Evolutionary conservation across 2,113 vertebrate species (phyloP).

Genomic region (Acrocephalus arundinaceus): DNA sequence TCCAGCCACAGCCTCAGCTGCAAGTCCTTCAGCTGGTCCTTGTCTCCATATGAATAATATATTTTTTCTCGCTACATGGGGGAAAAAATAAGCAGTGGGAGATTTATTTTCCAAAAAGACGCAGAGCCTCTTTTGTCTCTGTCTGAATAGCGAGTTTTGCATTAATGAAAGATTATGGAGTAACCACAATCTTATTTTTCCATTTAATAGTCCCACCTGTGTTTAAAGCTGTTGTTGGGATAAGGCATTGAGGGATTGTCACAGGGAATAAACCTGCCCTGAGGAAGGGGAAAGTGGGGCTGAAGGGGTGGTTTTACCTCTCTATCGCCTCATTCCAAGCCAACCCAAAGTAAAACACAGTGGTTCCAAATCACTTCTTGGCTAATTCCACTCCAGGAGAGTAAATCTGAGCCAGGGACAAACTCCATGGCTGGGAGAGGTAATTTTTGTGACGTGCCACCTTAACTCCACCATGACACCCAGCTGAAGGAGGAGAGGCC

Average conservation of each 20-base stretch:
- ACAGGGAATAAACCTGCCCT: background rate
- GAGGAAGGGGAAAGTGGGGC: background rate
- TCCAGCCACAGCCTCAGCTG: slow-evolving; percentile 33
- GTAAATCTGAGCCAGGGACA: background rate
- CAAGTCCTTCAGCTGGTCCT: slow-evolving; percentile 58
- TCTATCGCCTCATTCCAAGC: background rate
- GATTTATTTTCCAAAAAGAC: background rate
- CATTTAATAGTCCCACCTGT: slow-evolving; percentile 16
- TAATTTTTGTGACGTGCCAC: slow-evolving; percentile 37
- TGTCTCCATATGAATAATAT: slow-evolving; percentile 29
- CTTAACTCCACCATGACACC: background rate
- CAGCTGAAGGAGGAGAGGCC: background rate
- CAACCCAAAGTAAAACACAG: background rate
- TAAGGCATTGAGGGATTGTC: background rate
- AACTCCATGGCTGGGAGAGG: background rate
- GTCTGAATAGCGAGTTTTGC: background rate
- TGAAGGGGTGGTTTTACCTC: background rate
- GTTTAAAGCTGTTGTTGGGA: background rate
- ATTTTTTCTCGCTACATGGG: background rate
- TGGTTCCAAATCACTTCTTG: background rate
- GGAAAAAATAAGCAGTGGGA: background rate
- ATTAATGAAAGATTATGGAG: background rate
- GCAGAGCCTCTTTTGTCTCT: slow-evolving; percentile 15
- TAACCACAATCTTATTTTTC: background rate
- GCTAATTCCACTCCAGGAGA: background rate